Conservation (phyloP, 2,888 invertebrate genomes). For the Caenorhabditis japonica region DNA sequence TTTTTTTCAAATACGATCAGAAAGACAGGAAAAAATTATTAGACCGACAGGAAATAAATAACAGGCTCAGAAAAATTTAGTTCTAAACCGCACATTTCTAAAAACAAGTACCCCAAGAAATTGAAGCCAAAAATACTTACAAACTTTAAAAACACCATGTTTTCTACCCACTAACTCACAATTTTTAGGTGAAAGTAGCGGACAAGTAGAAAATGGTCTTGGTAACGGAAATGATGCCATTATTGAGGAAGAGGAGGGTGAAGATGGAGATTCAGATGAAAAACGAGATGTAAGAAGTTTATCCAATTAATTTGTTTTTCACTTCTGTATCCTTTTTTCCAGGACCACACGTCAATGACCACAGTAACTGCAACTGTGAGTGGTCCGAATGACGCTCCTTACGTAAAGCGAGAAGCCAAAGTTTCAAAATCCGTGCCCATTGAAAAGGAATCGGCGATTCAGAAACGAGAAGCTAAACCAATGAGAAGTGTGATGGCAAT, state of each 20-base stretch:
- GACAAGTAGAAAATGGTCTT: conserved; percentile 66
- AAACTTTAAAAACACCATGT: too few relatives aligned
- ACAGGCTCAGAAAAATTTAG: too few relatives aligned
- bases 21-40: too few relatives aligned
- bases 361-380: conserved; percentile 57
- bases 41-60: too few relatives aligned
- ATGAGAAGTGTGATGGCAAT: conserved; percentile 63
- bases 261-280: conserved; percentile 58
- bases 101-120: too few relatives aligned
- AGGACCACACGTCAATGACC: conserved; percentile 60
- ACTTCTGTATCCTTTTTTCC: neutral
- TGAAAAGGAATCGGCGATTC: conserved; percentile 60
- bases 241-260: conserved; percentile 69
- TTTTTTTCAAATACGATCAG: too few relatives aligned
- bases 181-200: conserved; percentile 63
- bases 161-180: too few relatives aligned
- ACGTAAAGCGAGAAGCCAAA: conserved; percentile 61
- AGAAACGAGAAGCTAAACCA: conserved; percentile 62
- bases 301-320: neutral
- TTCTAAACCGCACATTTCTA: too few relatives aligned
- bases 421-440: conserved; percentile 59
- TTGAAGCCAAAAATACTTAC: neutral
- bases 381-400: conserved; percentile 54
- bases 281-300: conserved; percentile 30
- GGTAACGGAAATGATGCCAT: conserved; percentile 62